Percentiles rank a stretch among this genome's conserved stretches.
Evolutionary conservation across 2,113 vertebrate genomes (phyloP).

Genomic region (Odontophorus gujanensis): DNA sequence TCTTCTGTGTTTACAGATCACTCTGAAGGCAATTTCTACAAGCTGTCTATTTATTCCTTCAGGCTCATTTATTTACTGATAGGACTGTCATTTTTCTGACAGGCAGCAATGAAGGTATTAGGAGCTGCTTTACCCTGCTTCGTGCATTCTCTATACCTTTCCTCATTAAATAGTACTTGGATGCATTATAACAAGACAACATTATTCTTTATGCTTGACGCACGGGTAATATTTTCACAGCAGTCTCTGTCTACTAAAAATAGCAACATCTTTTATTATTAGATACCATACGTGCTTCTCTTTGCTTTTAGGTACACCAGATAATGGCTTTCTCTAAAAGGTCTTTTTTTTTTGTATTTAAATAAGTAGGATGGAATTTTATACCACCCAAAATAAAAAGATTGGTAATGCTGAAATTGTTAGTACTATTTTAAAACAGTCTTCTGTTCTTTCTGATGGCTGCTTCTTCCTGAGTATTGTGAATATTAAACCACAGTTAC

Average conservation of each 20-base stretch:
- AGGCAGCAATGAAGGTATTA: slow-evolving; percentile 71
- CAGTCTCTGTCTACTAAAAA: not conserved
- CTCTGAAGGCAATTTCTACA: slow-evolving; percentile 60
- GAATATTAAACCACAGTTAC: not conserved
- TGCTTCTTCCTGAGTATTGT: not conserved
- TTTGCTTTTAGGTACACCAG: not conserved
- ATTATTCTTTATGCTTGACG: slow-evolving; percentile 6
- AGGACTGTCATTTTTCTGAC: slow-evolving; percentile 25
- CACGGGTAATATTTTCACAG: slow-evolving; percentile 7
- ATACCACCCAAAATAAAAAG: not conserved
- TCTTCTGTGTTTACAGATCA: slow-evolving; percentile 58
- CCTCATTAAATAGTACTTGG: slow-evolving; percentile 49
- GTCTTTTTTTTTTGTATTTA: not conserved
- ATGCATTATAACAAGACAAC: slow-evolving; percentile 9
- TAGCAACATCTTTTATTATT: not conserved
- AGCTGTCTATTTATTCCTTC: slow-evolving; percentile 59
- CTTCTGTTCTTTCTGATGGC: not conserved
- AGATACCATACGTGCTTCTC: not conserved
- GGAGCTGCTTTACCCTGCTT: slow-evolving; percentile 61
- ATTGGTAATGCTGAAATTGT: not conserved
- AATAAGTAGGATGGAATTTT: not conserved
- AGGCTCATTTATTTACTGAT: slow-evolving; percentile 56
- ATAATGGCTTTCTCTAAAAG: not conserved
- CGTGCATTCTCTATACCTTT: slow-evolving; percentile 50
- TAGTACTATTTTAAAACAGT: not conserved